Conservation (phyloP, 2,797 vertebrate genomes). For the Schizopygopsis malacanthus region DNA sequence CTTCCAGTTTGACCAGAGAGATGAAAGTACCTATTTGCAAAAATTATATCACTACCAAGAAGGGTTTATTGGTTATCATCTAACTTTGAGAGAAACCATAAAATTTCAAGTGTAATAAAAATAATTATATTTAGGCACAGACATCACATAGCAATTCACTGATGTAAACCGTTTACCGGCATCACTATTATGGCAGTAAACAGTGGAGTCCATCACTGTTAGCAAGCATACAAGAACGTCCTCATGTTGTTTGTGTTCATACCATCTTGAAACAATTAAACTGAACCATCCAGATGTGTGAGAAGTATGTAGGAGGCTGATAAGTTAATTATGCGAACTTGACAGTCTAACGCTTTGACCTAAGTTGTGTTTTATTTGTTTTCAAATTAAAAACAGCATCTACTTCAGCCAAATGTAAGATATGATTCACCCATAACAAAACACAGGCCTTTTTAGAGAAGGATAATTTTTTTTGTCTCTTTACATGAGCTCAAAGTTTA, state of each 20-base stretch:
- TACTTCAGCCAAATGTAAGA: not conserved
- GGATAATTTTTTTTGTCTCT: not conserved
- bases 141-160: constrained; percentile 17
- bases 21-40: not conserved
- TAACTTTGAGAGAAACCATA: not conserved
- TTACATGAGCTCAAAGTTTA: not conserved
- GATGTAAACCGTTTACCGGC: not conserved
- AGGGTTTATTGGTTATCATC: not conserved
- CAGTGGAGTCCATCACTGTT: constrained; percentile 8
- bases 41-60: not conserved
- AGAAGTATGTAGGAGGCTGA: constrained; percentile 16
- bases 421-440: not conserved
- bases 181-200: constrained; percentile 7
- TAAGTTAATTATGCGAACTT: constrained; percentile 16
- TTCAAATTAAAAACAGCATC: constrained; percentile 24
- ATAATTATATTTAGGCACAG: not conserved
- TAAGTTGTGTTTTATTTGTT: constrained; percentile 15
- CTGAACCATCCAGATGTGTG: constrained; percentile 37
- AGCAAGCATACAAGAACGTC: not conserved
- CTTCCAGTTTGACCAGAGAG: not conserved
- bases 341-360: constrained; percentile 24
- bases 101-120: not conserved
- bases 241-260: not conserved
- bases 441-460: not conserved
- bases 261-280: constrained; percentile 38